phyloP scores from a whole-genome alignment of 2,113 vertebrate species.

The Boleophthalmus pectinirostris region DNA sequence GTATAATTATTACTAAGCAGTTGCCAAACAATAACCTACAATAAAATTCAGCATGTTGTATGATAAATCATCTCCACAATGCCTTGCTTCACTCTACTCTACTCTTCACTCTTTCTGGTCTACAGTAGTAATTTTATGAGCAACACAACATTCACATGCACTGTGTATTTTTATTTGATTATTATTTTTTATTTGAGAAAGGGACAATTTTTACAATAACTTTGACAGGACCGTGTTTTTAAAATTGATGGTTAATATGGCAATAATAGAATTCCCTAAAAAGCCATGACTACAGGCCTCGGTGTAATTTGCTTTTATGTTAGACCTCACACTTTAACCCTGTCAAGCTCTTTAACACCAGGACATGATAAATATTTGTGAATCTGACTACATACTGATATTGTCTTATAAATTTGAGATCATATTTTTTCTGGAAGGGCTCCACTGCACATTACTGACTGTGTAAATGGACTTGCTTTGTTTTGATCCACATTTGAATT shows the following conservation, averaged over 20 bases:
- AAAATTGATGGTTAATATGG: background rate
- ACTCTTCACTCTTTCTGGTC: background rate
- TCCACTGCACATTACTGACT: background rate
- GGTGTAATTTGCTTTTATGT: background rate
- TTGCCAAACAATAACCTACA: too few species aligned
- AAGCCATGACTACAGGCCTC: background rate
- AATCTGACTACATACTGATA: background rate
- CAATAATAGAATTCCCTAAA: background rate
- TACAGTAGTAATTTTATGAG: background rate
- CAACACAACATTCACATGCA: background rate
- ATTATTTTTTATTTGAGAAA: too few species aligned
- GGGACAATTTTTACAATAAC: too few species aligned
- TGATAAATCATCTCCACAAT: background rate
- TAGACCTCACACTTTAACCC: background rate
- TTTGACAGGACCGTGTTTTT: too few species aligned
- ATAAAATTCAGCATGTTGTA: too few species aligned
- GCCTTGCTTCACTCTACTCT: background rate
- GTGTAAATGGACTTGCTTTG: background rate
- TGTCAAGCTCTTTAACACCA: background rate
- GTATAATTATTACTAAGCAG: too few species aligned
- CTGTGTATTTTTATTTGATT: too few species aligned
- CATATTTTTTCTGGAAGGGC: background rate
- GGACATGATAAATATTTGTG: background rate
- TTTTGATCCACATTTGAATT: background rate
- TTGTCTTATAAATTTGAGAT: background rate